Percentiles rank a stretch among this genome's conserved stretches.
These are phyloP conservation scores for Calameuta idolon DNA, from an alignment of 2,888 invertebrate genomes.

Conservation along the genomic window DNA sequence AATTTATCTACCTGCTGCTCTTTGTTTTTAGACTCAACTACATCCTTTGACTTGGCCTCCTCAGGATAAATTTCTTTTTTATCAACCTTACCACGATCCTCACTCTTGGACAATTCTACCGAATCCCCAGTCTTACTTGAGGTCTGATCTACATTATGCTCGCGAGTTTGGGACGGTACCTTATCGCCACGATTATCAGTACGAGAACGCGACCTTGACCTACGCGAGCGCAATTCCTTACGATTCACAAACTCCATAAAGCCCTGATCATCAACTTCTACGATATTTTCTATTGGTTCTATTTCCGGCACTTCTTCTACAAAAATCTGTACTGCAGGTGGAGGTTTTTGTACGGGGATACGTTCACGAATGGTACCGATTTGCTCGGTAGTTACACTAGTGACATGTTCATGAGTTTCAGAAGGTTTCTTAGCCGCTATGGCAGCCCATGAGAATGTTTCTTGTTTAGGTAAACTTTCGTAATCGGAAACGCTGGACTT, in stretches of 20 bases:
- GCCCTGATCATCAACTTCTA: conserved; percentile 64
- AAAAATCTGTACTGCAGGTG: conserved; percentile 49
- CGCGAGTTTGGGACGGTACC: not conserved
- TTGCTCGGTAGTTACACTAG: conserved; percentile 7
- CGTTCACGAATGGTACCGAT: conserved; percentile 18
- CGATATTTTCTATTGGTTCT: conserved; percentile 54
- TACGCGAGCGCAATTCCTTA: conserved; percentile 63
- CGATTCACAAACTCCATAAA: conserved; percentile 69
- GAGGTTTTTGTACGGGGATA: conserved; percentile 23
- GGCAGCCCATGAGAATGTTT: conserved; percentile 48
- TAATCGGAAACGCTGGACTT: not conserved
- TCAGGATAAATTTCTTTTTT: conserved; percentile 6
- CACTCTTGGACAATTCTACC: conserved; percentile 13
- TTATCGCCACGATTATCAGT: conserved; percentile 38
- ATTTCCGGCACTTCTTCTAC: conserved; percentile 52
- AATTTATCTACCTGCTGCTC: conserved; percentile 2
- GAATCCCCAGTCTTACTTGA: not conserved
- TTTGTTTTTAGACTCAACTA: conserved; percentile 1
- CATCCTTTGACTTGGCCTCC: conserved; percentile 6
- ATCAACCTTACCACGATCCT: conserved; percentile 3
- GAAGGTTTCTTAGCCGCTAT: conserved; percentile 46
- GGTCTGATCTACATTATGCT: not conserved
- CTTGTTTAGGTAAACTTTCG: conserved; percentile 13
- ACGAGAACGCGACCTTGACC: conserved; percentile 63
- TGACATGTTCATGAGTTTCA: conserved; percentile 28